Evolutionary conservation across 53 echinoderm and acorn worm genomes (phyloP), one percentile per base, ranked within the genome.

Genomic region (Echinarachnius parma): DNA sequence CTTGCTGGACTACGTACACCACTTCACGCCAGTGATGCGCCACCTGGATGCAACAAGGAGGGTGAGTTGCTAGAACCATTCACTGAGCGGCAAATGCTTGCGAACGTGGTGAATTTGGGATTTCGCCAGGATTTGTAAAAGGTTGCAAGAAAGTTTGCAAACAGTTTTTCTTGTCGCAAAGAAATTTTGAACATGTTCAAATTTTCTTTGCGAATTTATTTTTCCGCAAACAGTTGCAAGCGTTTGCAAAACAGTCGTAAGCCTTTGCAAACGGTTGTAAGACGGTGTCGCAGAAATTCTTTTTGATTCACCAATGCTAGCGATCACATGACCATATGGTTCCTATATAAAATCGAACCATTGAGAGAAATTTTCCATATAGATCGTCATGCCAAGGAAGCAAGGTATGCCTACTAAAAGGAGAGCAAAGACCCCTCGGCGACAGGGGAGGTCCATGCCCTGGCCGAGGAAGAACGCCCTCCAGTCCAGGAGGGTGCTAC

Each of bases 221-320:
- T n/a, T n/a, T 60, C 25, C 20, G 45, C 64, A 63, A 64, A 64
- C 46, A 45, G 44, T 64, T 64, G 42, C 18, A 21, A 42, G 46
- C 46, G 64, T 39, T 45, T 45, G 64, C 46, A 64, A 64, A 44
- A 42, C 25, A 64, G 44, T 64, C 37, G 36, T 61, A 61, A 61
- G 62, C 30, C 27, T 58, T 28, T 28, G 28, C 59, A 53, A 53
- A 53, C 53, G n/a, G 18, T 53, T 53, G 62, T 61, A 61, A 61
- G 62, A 61, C 37, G 62, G 62, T 33, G 62, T 61, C 23, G 37
- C 37, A 34, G 62, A 61, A 35, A 46, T 45, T 64, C 64, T 39
- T 45, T 64, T 4, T 45, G 9, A 10, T 25, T 39, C 46, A n/a
- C 64, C 64, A 64, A 64, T 64, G 64, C 46, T 64, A 64, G 44